phyloP scores from a whole-genome alignment of 2,797 vertebrate genomes.

The Acanthornis magna region DNA sequence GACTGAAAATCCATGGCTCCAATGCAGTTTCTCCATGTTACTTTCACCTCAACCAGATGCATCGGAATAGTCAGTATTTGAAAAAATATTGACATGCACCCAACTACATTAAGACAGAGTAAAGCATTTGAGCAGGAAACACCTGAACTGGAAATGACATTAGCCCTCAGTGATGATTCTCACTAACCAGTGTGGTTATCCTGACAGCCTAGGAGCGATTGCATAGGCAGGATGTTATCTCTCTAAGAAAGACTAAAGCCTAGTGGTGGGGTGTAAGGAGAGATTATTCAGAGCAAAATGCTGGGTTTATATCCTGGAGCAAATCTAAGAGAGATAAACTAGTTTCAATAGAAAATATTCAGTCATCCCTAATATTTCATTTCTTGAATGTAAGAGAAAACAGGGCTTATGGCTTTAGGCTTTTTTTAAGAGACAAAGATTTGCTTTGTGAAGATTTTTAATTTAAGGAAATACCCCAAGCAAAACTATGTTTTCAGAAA shows the following conservation, averaged over 20 bases:
- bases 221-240: background rate
- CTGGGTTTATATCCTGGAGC: background rate
- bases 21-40: background rate
- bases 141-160: background rate
- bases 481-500: background rate
- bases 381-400: background rate
- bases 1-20: background rate
- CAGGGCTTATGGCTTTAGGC: background rate
- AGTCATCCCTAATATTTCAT: background rate
- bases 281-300: background rate
- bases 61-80: background rate
- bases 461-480: background rate
- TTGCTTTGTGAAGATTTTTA: background rate
- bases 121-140: background rate
- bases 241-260: background rate
- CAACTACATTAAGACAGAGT: background rate
- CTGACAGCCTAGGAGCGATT: background rate
- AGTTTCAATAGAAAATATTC: background rate
- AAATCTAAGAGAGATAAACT: background rate
- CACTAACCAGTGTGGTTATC: background rate
- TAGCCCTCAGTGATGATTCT: background rate
- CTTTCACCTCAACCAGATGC: background rate
- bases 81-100: fast-evolving
- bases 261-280: background rate
- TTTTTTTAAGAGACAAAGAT: background rate